A percentile compares a stretch with the other conserved stretches of the same genome.
Conservation (phyloP, 2,888 invertebrate species). For the Melieria picta region DNA sequence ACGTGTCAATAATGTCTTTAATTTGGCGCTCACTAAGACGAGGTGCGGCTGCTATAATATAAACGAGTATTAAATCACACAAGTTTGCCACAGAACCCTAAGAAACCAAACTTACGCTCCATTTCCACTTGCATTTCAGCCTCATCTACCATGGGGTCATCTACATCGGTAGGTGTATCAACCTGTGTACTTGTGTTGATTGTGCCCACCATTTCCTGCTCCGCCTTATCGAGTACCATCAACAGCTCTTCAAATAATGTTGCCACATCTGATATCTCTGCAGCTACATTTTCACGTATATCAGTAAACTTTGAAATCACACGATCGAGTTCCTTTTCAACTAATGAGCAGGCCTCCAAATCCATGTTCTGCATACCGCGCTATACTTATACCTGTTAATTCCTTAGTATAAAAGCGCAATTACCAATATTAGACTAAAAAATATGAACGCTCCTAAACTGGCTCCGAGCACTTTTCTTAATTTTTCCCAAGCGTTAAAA, state of each 20-base stretch:
- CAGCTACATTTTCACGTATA: conserved; percentile 60
- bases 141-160: conserved; percentile 53
- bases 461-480: too few species aligned
- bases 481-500: too few species aligned
- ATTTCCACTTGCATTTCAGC: conserved; percentile 60
- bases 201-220: conserved; percentile 54
- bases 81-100: conserved; percentile 22
- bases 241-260: conserved; percentile 58
- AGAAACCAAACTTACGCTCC: conserved; percentile 48
- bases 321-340: conserved; percentile 65
- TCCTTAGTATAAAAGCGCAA: too few species aligned
- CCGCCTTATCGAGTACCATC: conserved; percentile 55
- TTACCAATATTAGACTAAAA: too few species aligned
- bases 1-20: conserved; percentile 77
- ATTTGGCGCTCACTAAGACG: conserved; percentile 77
- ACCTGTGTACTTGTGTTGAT: conserved; percentile 59
- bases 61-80: conserved; percentile 5
- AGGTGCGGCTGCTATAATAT: conserved; percentile 69
- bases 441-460: too few species aligned
- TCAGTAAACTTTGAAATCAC: conserved; percentile 63
- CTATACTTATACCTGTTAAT: too few species aligned
- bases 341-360: conserved; percentile 62
- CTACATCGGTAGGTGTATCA: conserved; percentile 49
- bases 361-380: conserved; percentile 45
- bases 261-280: conserved; percentile 61